These are phyloP conservation scores for Struthidea cinerea DNA, from an alignment of 2,113 vertebrate genomes.

Conservation along the genomic window DNA sequence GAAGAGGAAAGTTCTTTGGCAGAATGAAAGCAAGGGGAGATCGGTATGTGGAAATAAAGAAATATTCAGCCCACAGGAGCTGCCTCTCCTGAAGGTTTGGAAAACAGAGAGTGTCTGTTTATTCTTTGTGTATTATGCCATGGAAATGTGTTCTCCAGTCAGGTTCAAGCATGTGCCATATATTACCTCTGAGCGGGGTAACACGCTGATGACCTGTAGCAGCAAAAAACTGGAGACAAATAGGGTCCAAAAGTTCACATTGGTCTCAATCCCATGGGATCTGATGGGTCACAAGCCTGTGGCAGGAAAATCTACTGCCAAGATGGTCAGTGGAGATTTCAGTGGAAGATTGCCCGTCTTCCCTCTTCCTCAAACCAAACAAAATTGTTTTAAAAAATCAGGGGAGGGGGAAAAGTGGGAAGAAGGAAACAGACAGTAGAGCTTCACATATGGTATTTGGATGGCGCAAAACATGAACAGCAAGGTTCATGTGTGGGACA, in stretches of 20 bases:
- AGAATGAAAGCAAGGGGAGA: background rate
- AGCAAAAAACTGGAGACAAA: background rate
- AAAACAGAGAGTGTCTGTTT: background rate
- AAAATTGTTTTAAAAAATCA: background rate
- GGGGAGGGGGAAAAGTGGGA: background rate
- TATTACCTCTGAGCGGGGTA: background rate
- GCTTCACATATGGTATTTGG: constrained; percentile 9
- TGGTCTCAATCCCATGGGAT: background rate
- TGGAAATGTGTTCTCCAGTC: background rate
- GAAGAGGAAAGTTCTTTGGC: background rate
- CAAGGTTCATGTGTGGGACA: constrained; percentile 37
- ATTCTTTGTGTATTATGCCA: background rate
- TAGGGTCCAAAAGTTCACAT: background rate
- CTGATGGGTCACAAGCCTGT: rapidly evolving
- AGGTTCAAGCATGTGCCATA: background rate
- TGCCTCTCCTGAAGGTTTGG: background rate
- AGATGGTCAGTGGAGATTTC: background rate
- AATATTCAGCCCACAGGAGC: background rate
- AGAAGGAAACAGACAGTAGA: background rate
- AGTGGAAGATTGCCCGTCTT: background rate
- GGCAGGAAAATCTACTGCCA: background rate
- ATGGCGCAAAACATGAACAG: constrained; percentile 41
- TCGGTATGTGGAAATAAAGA: background rate
- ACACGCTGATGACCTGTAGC: background rate
- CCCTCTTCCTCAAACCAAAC: background rate